Evolutionary conservation across 2,113 vertebrate genomes (phyloP).

Genomic region (Nycticorax nycticorax): DNA sequence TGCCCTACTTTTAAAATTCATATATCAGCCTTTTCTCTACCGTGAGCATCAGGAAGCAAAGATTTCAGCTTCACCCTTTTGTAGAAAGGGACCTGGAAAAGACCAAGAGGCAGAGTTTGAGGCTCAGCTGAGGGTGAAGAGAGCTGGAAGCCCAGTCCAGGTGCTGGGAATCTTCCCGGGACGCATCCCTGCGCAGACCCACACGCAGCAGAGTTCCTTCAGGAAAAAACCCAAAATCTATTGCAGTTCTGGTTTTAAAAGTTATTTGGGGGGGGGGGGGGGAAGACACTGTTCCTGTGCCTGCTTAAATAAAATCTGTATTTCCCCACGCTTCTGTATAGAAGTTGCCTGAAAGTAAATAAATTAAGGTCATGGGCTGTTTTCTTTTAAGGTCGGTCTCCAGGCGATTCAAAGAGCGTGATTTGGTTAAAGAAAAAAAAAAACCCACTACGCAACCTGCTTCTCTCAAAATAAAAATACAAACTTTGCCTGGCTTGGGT

Average conservation of each 20-base stretch:
- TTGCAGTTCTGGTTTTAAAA: background rate
- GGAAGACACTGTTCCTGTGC: background rate
- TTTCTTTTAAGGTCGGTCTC: background rate
- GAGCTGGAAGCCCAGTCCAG: background rate
- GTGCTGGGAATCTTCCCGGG: background rate
- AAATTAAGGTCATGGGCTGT: background rate
- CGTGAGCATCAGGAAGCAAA: background rate
- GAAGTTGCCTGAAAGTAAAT: background rate
- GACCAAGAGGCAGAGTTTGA: background rate
- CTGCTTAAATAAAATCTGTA: background rate
- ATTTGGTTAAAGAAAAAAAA: background rate
- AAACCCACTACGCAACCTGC: background rate
- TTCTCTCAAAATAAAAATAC: background rate
- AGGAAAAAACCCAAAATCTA: background rate
- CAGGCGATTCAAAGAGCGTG: background rate
- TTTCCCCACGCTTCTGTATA: background rate
- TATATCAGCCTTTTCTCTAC: background rate
- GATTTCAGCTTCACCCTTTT: background rate
- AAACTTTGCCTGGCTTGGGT: background rate
- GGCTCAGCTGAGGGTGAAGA: background rate
- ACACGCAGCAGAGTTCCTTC: background rate
- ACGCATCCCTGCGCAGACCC: background rate
- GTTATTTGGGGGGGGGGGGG: background rate
- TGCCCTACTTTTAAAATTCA: conserved; percentile 25
- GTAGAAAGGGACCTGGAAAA: background rate